Conservation (phyloP, 2,113 vertebrate species). For the Pseudopipra pipra region DNA sequence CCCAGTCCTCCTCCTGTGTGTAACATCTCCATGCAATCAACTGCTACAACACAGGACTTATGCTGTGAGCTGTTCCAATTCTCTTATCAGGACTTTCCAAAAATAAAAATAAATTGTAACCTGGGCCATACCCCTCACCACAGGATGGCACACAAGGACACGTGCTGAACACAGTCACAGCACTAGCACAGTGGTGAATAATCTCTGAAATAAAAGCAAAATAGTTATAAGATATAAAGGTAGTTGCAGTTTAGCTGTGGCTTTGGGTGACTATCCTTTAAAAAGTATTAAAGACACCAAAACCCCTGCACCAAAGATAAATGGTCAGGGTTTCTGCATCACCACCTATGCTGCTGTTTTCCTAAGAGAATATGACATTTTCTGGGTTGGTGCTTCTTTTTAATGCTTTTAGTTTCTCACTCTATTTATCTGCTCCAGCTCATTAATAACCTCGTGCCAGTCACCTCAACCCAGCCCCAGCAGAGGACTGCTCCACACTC, state of each 20-base stretch:
- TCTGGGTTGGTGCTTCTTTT: not conserved
- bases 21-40: not conserved
- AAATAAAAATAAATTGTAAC: not conserved
- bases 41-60: not conserved
- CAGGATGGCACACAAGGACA: not conserved
- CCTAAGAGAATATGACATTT: not conserved
- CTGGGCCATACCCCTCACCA: not conserved
- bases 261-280: not conserved
- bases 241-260: not conserved
- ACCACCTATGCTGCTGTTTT: not conserved
- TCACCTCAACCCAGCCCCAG: not conserved
- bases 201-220: not conserved
- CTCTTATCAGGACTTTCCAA: not conserved
- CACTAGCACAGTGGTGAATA: not conserved
- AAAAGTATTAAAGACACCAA: not conserved
- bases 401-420: not conserved
- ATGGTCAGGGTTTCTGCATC: not conserved
- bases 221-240: not conserved
- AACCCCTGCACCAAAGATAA: not conserved
- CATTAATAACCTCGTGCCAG: not conserved
- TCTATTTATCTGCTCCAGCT: not conserved
- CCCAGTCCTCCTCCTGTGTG: not conserved
- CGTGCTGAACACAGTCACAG: not conserved
- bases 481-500: accelerated
- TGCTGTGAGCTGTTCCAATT: not conserved